Percentiles rank a stretch among this genome's conserved stretches.
phyloP scores from a whole-genome alignment of 2,888 invertebrate species.

The Uropetala carovei region DNA sequence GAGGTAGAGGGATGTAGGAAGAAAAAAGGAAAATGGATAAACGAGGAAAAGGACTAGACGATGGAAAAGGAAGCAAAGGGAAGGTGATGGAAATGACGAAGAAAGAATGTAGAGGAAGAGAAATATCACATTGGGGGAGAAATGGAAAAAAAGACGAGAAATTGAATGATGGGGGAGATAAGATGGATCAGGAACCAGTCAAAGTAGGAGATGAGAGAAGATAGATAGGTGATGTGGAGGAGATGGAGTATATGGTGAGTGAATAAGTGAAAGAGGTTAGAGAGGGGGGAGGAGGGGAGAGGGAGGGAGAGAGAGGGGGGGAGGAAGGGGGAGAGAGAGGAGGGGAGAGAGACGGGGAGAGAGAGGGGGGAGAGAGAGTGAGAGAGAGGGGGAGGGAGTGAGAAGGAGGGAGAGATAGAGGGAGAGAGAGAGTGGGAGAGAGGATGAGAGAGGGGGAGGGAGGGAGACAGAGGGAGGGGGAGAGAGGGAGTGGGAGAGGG shows the following conservation, averaged over 20 bases:
- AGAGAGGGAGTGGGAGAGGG: too few relatives aligned
- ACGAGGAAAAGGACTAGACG: not conserved
- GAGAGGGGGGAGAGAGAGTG: not conserved
- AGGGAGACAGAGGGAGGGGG: too few relatives aligned
- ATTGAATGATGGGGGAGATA: not conserved
- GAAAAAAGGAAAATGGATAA: too few relatives aligned
- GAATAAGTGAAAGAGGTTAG: too few relatives aligned
- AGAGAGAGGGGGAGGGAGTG: not conserved
- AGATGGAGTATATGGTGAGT: not conserved
- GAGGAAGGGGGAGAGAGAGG: too few relatives aligned
- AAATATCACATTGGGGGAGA: not conserved
- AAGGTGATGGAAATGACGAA: not conserved
- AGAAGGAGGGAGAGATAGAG: not conserved
- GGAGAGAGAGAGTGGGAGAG: not conserved
- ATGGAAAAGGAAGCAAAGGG: not conserved
- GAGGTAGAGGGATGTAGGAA: too few relatives aligned
- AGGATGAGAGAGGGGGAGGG: too few relatives aligned
- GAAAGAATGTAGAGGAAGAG: too few relatives aligned
- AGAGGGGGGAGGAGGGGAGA: too few relatives aligned
- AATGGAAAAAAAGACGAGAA: not conserved
- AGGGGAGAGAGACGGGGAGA: too few relatives aligned
- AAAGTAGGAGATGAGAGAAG: not conserved
- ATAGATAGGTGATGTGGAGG: not conserved
- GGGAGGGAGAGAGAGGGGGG: too few relatives aligned
- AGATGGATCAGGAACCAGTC: not conserved